Evolutionary conservation across 2,888 invertebrate species (phyloP), one percentile per base, ranked within the genome.

Genomic region (Alentia gelatinosa): DNA sequence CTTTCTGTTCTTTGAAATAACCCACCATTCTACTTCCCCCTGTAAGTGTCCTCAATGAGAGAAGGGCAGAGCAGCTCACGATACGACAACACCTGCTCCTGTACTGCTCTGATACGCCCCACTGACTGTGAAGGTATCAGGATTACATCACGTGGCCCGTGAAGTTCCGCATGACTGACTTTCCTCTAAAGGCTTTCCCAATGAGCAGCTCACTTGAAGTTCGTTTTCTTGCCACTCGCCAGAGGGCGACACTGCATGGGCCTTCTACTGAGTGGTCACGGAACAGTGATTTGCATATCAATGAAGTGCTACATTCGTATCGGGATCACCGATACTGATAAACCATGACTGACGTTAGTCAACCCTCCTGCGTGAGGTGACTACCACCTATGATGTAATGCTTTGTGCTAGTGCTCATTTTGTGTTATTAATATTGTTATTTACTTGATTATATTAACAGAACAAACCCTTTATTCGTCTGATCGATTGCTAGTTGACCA

Each of bases 191-290:
- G 4, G 4, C 68, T 26, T 30, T 15, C 30, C 1, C 19, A 37
- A 39, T 79, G 79, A 15, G 35, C 79, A 79, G 37, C 39, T 79
- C 79, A 79, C 79, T 79, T 79, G 79, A 79, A 79, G 79, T 79
- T 79, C 15, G 79, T 79, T 79, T 35, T 35, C 79, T 79, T 79
- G 79, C 79, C 79, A 79, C 37, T 79, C 39, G 39, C 79, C 37
- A 33, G 37, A 4, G 15, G 79, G 79, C 35, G 79, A 19, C 79
- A 37, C 79, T 79, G 68, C 68, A 68, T 26, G 30, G 30, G 68
- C 26, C 26, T 5, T 30, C 33, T 15, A 26, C 68, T 15, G 33
- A 30, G 30, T 19, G 0, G 26, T 68, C 3, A n/a, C 3, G n/a
- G 68, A 30, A 30, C 4, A 26, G 3, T 68, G 23, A 30, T 68